Evolutionary conservation across 2,113 vertebrate genomes (phyloP).

Genomic region (Hyaena hyaena): DNA sequence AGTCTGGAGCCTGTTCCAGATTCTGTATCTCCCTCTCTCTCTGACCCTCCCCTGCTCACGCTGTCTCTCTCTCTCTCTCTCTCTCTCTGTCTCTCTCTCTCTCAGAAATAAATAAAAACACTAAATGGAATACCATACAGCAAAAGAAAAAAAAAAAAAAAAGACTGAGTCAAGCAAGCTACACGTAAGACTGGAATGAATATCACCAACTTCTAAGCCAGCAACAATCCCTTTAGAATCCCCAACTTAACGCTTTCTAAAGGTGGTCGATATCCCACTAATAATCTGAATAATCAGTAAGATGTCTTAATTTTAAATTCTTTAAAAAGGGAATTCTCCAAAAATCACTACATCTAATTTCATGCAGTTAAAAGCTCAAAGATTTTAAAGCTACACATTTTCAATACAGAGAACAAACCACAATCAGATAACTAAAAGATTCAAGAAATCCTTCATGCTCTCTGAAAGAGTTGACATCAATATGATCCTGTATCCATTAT

Average conservation of each 20-base stretch:
- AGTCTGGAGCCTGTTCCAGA: too few species aligned
- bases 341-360: not conserved
- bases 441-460: not conserved
- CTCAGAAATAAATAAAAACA: too few species aligned
- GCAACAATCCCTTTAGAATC: not conserved
- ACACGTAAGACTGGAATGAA: slow-evolving; percentile 17
- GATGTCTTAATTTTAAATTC: not conserved
- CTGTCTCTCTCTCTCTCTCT: too few species aligned
- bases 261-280: not conserved
- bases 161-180: not conserved
- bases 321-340: not conserved
- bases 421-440: not conserved
- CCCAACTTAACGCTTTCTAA: not conserved
- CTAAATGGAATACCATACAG: not conserved
- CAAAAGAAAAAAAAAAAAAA: not conserved
- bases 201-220: not conserved
- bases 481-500: not conserved
- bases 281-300: not conserved
- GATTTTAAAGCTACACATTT: not conserved
- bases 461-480: not conserved
- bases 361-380: not conserved
- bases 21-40: too few species aligned
- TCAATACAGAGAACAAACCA: not conserved
- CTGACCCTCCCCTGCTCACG: too few species aligned
- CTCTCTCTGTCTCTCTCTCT: too few species aligned